Base-by-base conservation (phyloP, 1,140 invertebrate species). In the Caenorhabditis elegans region DNA sequence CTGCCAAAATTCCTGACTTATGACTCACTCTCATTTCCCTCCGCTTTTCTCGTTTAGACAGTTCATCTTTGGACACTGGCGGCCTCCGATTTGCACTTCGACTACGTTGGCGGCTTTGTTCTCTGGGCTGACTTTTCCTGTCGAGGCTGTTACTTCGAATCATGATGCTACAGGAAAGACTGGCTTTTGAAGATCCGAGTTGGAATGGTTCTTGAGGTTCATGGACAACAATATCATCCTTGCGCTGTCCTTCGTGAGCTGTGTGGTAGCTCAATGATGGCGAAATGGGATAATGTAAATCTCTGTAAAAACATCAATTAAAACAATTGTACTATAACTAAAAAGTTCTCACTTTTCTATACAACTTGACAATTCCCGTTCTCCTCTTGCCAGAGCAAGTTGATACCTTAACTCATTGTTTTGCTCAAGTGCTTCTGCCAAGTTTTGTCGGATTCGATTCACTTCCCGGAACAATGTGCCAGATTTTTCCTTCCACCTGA, bases 401-500 rank as follows among this genome's bases (percentile, higher is more conserved):
- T 88, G 86, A 2, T 78, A 80, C 47, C 80, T 48, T 3, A 87
- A 83, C 13, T 88, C 83, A 11, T 80, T 49, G 19, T 86, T 78
- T 17, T 78, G 78, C 31, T 80, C 70, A 51, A 90, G 88, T 0
- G 80, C 76, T 55, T 78, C 76, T 13, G 60, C 80, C 39, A 86
- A 85, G 8, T 80, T 60, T 47, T 77, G 79, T 22, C 88, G 47
- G 0, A 89, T 75, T 11, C 84, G 82, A 36, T 89, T 87, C 13
- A 89, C 76, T 79, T 89, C 88, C 19, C 88, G 51, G 82, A 89
- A 89, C 19, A 87, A 85, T 8, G 84, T 83, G 24, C 86, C 87
- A 36, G 86, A 84, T 48, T 82, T 86, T 46, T 84, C 80, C 55
- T 90, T 90, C 88, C 88, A 89, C 78, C 87, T 86, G 24, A 81